Base-by-base conservation (phyloP, 2,888 invertebrate species). In the Pseudococcus viburni region DNA sequence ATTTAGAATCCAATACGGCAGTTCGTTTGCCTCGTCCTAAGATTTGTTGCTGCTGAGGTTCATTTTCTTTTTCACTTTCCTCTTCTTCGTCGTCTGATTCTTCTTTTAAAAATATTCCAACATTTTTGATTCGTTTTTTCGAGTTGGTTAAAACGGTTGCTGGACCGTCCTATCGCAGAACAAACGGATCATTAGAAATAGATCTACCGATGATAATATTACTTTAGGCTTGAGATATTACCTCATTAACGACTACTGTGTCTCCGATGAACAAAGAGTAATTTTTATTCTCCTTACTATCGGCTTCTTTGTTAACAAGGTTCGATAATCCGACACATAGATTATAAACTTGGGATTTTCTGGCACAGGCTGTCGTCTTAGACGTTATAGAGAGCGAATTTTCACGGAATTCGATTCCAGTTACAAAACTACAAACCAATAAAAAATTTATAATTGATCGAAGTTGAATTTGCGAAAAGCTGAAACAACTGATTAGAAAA, bases 351-450 rank as follows among this genome's bases (percentile, higher is more conserved):
- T 99, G 99, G 88, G 98, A 97, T 92, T 98, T 98, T 91, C 95
- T 96, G 0, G 95, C 95, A 1, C 94, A 91, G 0, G 95, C 94
- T 73, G 94, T 94, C 17, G 96, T 96, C 93, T 99, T 99, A 0
- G 97, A 96, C 0, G 96, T 96, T 91, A 99, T 96, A 0, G 98
- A 93, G 88, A 99, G 93, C 0, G 97, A 96, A 90, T 96, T 96
- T 92, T 99, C 99, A 88, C 99, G 95, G 92, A 99, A 99, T 91
- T 99, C 99, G 90, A 99, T 97, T 9, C 99, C 99, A 95, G 97
- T 99, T 0, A 95, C 98, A 93, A 99, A 99, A 7, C 95, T 95
- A 91, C 64, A 90, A 89, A 85, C 88, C 55, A 85, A 64, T 15
- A 77, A 1, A 77, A 12, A 33, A 77, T 39, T 42, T 17, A 77